Evolutionary conservation across 1,140 invertebrate genomes (phyloP), one percentile per base, ranked within the genome.

Genomic region (Caenorhabditis briggsae): DNA sequence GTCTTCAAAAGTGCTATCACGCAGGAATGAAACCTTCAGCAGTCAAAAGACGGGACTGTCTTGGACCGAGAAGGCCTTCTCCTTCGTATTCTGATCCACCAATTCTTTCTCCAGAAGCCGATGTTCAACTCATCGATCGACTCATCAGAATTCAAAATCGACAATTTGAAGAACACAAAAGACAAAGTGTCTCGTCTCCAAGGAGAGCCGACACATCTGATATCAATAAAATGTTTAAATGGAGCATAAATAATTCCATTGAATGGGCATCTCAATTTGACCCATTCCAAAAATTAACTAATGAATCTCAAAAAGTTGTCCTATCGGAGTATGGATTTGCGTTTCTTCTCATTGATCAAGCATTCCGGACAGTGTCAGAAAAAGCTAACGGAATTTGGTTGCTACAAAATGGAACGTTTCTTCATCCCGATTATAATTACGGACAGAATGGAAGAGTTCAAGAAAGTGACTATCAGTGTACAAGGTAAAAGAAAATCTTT

Each of bases 11-110:
- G 20, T 78, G 70, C 46, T 50, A 23, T 9, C 43, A 53, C 0
- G 46, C 23, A 5, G 70, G 70, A 78, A 78, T 78, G 70, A 70
- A 70, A n/a, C 33, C 43, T 14, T 70, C 64, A n/a, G 64, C 64
- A 18, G 64, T 70, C 41, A 43, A 18, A 70, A 43, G 64, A 43
- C 64, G 64, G 5, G 64, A 70, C 41, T 70, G 64, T n/a, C 20
- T 70, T 70, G 64, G 64, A 18, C 64, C 64, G 0, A 23, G 64
- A 43, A 70, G 41, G 18, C 64, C 64, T 18, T 46, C 64, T 6
- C 33, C 64, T 5, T 43, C 33, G 3, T 43, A 14, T 5, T 70
- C 64, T n/a, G 41, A 43, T 46, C 64, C 64, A 5, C 64, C 64
- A 6, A 14, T 70, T 70, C 14, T 70, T 8, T 46, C 43, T 18